Evolutionary conservation across 2,797 vertebrate genomes (phyloP).

Genomic region (Nyctibius grandis): DNA sequence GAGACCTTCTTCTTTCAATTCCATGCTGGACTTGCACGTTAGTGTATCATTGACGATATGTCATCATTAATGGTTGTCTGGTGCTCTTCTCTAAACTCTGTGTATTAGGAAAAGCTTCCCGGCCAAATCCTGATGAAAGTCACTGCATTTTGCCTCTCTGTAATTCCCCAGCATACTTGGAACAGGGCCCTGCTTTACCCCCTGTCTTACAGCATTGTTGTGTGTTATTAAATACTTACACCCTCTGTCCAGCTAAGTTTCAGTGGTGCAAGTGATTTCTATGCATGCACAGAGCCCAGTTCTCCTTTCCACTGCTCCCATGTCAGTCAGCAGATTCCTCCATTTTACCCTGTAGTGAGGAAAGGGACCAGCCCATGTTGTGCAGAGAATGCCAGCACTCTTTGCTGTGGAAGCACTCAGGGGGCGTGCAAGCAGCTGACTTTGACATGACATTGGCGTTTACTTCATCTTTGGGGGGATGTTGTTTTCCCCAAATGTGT

Average conservation of each 20-base stretch:
- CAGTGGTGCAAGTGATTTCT: background rate
- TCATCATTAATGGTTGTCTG: background rate
- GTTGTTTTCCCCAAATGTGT: background rate
- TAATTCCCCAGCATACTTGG: background rate
- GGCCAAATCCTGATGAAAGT: background rate
- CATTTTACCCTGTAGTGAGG: background rate
- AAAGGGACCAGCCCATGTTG: fast-evolving
- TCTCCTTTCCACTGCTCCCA: background rate
- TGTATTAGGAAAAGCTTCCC: background rate
- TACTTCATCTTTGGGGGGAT: background rate
- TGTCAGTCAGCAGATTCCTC: background rate
- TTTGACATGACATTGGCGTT: background rate
- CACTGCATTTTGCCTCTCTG: background rate
- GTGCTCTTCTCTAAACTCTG: background rate
- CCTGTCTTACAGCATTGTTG: background rate
- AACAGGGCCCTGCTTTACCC: background rate
- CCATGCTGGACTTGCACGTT: background rate
- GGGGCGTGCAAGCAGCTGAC: background rate
- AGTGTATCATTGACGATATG: background rate
- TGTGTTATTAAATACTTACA: background rate
- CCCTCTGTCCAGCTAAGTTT: background rate
- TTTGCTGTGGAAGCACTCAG: background rate
- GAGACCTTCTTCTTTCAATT: background rate
- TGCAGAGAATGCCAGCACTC: background rate
- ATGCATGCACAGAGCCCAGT: background rate